Evolutionary conservation across 2,113 vertebrate species (phyloP), one percentile per base, ranked within the genome.

Genomic region (Grallaria varia): DNA sequence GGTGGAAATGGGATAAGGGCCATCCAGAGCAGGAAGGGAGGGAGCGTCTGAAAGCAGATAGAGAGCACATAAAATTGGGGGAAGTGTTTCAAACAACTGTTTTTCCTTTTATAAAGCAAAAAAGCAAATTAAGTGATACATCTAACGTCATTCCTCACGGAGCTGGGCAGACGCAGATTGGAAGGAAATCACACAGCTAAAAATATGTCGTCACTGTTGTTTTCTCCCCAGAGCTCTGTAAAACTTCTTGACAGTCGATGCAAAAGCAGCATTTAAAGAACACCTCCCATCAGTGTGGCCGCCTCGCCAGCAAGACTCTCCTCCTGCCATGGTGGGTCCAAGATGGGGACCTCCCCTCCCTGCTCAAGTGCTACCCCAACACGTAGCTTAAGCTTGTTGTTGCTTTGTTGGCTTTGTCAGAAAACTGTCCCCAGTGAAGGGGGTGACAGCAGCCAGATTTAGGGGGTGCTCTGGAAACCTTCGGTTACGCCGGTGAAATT

Each of bases 1-100:
- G 93, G 90, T 96, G 96, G 95, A 96, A 96, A 93, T 95, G 84
- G 95, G 95, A 96, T 96, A 97, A 90, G 93, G 62, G 95, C 92
- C 73, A 96, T 96, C 92, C 84, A 93, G 94, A 87, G 88, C 95
- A 95, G 94, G 96, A 95, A 96, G 95, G 96, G 92, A 97, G 95
- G 93, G 85, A 96, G 94, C 1, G 53, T 96, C 93, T 96, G 86
- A 97, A 91, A 95, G 91, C 96, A 96, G 95, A 96, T 66, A 97
- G 93, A 96, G 88, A 96, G 86, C 73, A 52, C 72, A 95, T 55
- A 91, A 96, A 96, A 95, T 88, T 84, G 93, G 72, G 89, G 93
- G 95, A 96, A 97, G 93, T 95, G 95, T 88, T 94, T 87, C 87
- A 75, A 94, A 74, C 88, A 93, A 92, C 81, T 93, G 93, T 27